Evolutionary conservation across 2,888 invertebrate species (phyloP).

Genomic region (Drosophila paramelanica): DNA sequence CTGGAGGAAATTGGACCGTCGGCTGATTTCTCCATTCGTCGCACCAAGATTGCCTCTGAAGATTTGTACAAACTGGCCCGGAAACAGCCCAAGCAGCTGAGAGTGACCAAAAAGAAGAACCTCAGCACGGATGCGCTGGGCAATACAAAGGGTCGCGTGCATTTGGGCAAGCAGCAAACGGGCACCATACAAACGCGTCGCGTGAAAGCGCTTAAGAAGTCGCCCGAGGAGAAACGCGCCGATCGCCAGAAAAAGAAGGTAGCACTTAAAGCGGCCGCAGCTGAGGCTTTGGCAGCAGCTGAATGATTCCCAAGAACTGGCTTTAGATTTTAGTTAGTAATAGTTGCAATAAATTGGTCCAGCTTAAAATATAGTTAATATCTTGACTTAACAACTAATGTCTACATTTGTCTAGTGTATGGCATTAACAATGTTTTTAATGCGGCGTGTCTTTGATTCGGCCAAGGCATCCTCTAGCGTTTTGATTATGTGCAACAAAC

Average conservation of each 20-base stretch:
- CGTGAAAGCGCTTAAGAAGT: slow-evolving; percentile 94
- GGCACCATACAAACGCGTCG: slow-evolving; percentile 93
- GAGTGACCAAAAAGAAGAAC: slow-evolving; percentile 95
- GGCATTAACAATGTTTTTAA: slow-evolving; percentile 82
- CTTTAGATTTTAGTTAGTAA: slow-evolving; percentile 53
- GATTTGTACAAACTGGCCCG: slow-evolving; percentile 94
- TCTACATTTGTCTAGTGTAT: slow-evolving; percentile 68
- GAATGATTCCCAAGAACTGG: slow-evolving; percentile 29
- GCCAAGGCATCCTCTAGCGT: slow-evolving; percentile 88
- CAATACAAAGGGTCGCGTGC: slow-evolving; percentile 95
- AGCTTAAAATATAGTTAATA: slow-evolving; percentile 62
- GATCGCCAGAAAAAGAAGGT: slow-evolving; percentile 86
- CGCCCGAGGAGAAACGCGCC: slow-evolving; percentile 88
- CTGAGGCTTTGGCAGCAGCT: slow-evolving; percentile 56
- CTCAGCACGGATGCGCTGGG: slow-evolving; percentile 94
- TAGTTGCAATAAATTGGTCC: slow-evolving; percentile 75
- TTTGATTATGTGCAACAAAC: slow-evolving; percentile 87
- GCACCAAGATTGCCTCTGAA: slow-evolving; percentile 95
- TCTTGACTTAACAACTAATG: slow-evolving; percentile 41
- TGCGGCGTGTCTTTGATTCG: slow-evolving; percentile 87
- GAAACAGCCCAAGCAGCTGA: slow-evolving; percentile 91
- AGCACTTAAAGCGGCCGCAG: slow-evolving; percentile 74
- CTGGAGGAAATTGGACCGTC: slow-evolving; percentile 91
- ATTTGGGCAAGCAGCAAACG: slow-evolving; percentile 95
- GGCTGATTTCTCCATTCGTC: slow-evolving; percentile 93